Base-by-base conservation (phyloP, 2,888 invertebrate species). In the Drosophila kanekoi region DNA sequence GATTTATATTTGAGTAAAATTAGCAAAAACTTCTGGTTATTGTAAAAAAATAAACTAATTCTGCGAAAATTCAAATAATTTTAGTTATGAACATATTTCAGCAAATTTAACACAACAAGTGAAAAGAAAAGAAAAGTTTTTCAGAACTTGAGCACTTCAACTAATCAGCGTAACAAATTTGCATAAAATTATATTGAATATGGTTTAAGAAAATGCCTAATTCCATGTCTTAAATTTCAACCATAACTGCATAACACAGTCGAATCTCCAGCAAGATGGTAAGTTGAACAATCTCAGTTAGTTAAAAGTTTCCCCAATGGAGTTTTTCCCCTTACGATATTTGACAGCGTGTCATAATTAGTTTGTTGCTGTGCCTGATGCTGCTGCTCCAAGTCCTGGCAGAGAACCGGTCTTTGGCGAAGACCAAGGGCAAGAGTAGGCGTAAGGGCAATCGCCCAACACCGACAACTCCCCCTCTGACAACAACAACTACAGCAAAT, bases 221-320 rank as follows among this genome's bases (percentile, higher is more conserved):
- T 13, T 13, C 0, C 1, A 35, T 13, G 10, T 14, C 1, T 33
- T 1, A 1, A 2, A 10, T 14, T 4, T 13, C 5, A 11, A 2
- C 9, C 11, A 23, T n/a, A 28, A 9, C 14, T 18, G 13, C 28
- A 69, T 9, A 49, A 11, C 5, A 18, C 3, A 18, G 1, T 18
- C 9, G 4, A 18, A 0, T 4, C n/a, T 57, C 8, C 0, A 43
- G 3, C 16, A 49, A 41, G 13, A 57, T 58, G 70, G 72, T 70
- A 71, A 70, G 49, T 20, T 13, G 35, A 35, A 9, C 32, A 8
- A 11, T n/a, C 16, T 9, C 11, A 11, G 10, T 16, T 28, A 23
- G 5, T 10, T 40, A 10, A 4, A 10, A 14, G 4, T 23, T 5
- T 23, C 2, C 16, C 14, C 11, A 16, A 40, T 16, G 0, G 8